Evolutionary conservation across 2,113 vertebrate genomes (phyloP), one percentile per base, ranked within the genome.

Genomic region (Sorex fumeus): DNA sequence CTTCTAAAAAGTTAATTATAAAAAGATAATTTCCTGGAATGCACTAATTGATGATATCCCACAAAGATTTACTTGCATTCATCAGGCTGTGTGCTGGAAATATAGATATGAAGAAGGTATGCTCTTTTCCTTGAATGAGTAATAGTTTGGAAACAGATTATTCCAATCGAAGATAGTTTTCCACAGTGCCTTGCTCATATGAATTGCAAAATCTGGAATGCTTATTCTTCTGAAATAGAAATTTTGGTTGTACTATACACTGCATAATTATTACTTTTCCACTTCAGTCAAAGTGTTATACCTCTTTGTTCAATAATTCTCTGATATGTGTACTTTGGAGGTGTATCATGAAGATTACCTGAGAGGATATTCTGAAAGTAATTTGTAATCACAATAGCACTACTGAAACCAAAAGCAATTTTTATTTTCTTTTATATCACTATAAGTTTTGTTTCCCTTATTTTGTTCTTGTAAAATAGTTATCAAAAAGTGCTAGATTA

Each of bases 1-100:
- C 64, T 30, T 28, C 8, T 28, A 70, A 85, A 90, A 91, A 81
- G 6, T 77, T 25, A 78, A 34, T 78, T 94, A 6, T 72, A 71
- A 47, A 86, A 62, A 66, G 13, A 27, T 60, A n/a, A 81, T 78
- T 47, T 82, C 27, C 4, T 16, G 23, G 71, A 34, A 50, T 50
- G 34, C 70, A 90, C 3, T 60, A 85, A 79, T 53, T 79, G 53
- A 66, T 64, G 19, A n/a, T 75, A 15, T 32, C 71, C 27, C 45
- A 74, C 27, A 47, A 67, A 84, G 45, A 86, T 88, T 82, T 83
- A 32, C 64, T 94, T 79, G 72, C 32, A 57, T 19, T 2, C 2
- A 21, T 66, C 16, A 36, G n/a, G 45, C 23, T 69, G 19, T 12
- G 53, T 69, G 36, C 23, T 85, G 15, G 15, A 84, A 86, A 80